phyloP scores from a whole-genome alignment of 2,888 invertebrate species.

The Dione vanillae region DNA sequence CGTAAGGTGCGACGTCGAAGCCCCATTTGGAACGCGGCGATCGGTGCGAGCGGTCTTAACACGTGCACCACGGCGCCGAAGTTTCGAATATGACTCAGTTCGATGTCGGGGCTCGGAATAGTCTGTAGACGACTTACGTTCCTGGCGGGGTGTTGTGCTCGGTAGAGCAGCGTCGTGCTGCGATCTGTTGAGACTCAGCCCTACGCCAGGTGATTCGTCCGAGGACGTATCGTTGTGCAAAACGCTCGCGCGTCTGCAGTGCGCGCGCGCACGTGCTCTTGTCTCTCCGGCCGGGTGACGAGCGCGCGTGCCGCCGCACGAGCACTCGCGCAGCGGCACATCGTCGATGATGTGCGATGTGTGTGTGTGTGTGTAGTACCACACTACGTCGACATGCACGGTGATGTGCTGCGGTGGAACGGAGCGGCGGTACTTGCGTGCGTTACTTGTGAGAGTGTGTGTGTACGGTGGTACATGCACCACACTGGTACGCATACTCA shows the following conservation, averaged over 20 bases:
- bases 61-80: slow-evolving; percentile 55
- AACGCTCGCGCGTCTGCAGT: no score
- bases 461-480: no score
- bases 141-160: slow-evolving; percentile 85
- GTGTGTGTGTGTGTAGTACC: no score
- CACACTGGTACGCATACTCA: no score
- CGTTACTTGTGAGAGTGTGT: no score
- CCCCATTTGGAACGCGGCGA: slow-evolving; percentile 50
- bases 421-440: no score
- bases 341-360: neutral
- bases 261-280: no score
- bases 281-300: no score
- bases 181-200: slow-evolving; percentile 84
- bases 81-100: slow-evolving; percentile 59
- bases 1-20: slow-evolving; percentile 61
- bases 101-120: slow-evolving; percentile 84
- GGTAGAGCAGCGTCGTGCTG: slow-evolving; percentile 85
- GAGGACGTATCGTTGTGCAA: slow-evolving; percentile 37
- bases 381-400: no score
- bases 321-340: no score
- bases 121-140: slow-evolving; percentile 86
- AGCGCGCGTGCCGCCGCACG: no score
- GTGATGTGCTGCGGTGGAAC: no score
- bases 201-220: slow-evolving; percentile 46
- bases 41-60: slow-evolving; percentile 57